Conservation (phyloP, 1,140 invertebrate species). For the Dicyema japonicum region DNA sequence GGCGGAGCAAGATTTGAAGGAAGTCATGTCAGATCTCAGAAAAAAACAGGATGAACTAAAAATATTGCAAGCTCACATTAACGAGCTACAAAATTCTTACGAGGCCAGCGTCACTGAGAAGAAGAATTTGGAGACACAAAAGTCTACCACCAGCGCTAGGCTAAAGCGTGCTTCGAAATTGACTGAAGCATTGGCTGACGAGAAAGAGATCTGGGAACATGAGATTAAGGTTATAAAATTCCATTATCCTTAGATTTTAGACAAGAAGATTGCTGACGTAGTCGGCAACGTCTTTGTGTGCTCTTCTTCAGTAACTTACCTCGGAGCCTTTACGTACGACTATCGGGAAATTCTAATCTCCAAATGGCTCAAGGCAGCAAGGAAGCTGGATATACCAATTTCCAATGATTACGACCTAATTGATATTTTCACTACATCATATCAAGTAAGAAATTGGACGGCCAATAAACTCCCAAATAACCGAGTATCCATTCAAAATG, state of each 20-base stretch:
- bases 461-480: slow-evolving; percentile 42
- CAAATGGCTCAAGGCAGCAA: slow-evolving; percentile 7
- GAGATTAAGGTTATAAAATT: slow-evolving; percentile 27
- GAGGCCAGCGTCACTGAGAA: slow-evolving; percentile 25
- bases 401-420: slow-evolving; percentile 27
- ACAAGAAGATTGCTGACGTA: slow-evolving; percentile 14
- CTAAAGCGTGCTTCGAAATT: slow-evolving; percentile 41
- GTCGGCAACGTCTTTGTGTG: slow-evolving; percentile 21
- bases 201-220: slow-evolving; percentile 42
- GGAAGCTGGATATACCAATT: slow-evolving; percentile 14
- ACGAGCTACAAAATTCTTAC: slow-evolving; percentile 17
- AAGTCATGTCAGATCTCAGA: slow-evolving; percentile 12
- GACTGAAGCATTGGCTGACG: slow-evolving; percentile 44
- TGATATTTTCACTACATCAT: slow-evolving; percentile 40
- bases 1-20: slow-evolving; percentile 15
- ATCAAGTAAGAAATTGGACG: slow-evolving; percentile 48
- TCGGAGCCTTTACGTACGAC: slow-evolving; percentile 18
- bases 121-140: slow-evolving; percentile 26
- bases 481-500: slow-evolving; percentile 48
- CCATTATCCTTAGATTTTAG: slow-evolving; percentile 10
- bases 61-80: slow-evolving; percentile 18
- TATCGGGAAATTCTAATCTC: slow-evolving; percentile 3
- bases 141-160: slow-evolving; percentile 37
- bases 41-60: slow-evolving; percentile 17
- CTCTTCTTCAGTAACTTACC: slow-evolving; percentile 20